Percentiles rank a stretch among this genome's conserved stretches.
These are phyloP conservation scores for Lophura nycthemera DNA, from an alignment of 2,113 vertebrate genomes.

Conservation along the genomic window DNA sequence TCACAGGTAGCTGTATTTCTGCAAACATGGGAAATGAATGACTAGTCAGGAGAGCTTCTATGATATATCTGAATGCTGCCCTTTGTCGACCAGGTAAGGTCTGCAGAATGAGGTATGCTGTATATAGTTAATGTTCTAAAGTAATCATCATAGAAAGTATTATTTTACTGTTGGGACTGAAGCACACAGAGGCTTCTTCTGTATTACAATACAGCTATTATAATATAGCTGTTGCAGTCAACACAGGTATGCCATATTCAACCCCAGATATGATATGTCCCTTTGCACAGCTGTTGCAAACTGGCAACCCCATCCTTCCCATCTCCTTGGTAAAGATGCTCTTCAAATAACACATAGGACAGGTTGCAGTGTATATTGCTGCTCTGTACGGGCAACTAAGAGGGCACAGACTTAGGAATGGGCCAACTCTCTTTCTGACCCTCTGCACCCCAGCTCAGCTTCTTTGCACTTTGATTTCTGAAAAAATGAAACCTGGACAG, in stretches of 20 bases:
- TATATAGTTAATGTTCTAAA: too few relatives aligned
- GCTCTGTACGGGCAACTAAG: background rate
- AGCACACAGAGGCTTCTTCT: too few relatives aligned
- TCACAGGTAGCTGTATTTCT: conserved; percentile 14
- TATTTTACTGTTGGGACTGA: too few relatives aligned
- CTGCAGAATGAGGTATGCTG: background rate
- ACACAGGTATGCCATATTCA: too few relatives aligned
- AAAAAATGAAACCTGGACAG: background rate
- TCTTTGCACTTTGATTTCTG: background rate
- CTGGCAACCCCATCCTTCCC: too few relatives aligned
- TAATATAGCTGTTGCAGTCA: too few relatives aligned
- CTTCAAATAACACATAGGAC: too few relatives aligned
- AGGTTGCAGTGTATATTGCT: background rate
- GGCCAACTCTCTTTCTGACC: background rate
- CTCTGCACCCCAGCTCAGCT: background rate
- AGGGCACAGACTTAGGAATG: background rate
- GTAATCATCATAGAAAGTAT: too few relatives aligned
- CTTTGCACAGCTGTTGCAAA: too few relatives aligned
- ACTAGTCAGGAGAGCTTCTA: background rate
- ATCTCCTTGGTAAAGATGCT: too few relatives aligned
- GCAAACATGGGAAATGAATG: conserved; percentile 21
- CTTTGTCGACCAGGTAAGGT: background rate
- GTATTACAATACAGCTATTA: too few relatives aligned
- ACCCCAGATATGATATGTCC: too few relatives aligned
- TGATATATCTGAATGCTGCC: background rate